phyloP scores from a whole-genome alignment of 2,888 invertebrate genomes.

The Erannis defoliaria region DNA sequence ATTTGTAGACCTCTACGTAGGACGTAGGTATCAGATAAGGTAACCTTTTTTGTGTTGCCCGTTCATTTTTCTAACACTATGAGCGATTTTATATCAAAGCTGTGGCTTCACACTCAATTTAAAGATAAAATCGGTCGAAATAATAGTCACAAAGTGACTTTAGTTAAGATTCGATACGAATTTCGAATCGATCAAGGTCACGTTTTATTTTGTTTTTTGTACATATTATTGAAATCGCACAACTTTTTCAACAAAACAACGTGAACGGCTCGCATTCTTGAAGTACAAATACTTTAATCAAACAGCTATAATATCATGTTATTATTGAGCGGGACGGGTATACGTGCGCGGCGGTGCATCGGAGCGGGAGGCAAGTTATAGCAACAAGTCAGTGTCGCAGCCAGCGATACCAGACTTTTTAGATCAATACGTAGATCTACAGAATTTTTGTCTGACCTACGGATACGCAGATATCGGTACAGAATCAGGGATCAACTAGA shows the following conservation, averaged over 20 bases:
- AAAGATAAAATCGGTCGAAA: conserved; percentile 11
- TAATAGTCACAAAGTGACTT: conserved; percentile 41
- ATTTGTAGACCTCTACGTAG: conserved; percentile 43
- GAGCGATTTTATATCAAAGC: too few relatives aligned
- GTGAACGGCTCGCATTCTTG: conserved; percentile 53
- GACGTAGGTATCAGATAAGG: background rate
- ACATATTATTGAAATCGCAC: conserved; percentile 47
- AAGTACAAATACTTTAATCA: conserved; percentile 62
- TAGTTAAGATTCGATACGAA: conserved; percentile 9
- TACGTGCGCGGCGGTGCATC: conserved; percentile 52
- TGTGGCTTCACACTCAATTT: background rate
- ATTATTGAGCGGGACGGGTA: conserved; percentile 68
- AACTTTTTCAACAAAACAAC: conserved; percentile 57
- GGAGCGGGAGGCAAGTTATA: conserved; percentile 66
- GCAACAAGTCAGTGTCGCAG: conserved; percentile 76
- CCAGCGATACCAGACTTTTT: background rate
- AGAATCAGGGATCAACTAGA: too few relatives aligned
- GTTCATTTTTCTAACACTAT: too few relatives aligned
- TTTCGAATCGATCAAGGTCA: conserved; percentile 39
- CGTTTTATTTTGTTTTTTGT: conserved; percentile 40
- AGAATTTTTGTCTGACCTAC: too few relatives aligned
- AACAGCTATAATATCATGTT: conserved; percentile 64
- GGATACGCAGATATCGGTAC: too few relatives aligned
- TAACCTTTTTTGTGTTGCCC: too few relatives aligned
- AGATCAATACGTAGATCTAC: background rate